Percentiles rank a stretch among this genome's conserved stretches.
phyloP scores from a whole-genome alignment of 2,113 vertebrate species.

The Indicator indicator region DNA sequence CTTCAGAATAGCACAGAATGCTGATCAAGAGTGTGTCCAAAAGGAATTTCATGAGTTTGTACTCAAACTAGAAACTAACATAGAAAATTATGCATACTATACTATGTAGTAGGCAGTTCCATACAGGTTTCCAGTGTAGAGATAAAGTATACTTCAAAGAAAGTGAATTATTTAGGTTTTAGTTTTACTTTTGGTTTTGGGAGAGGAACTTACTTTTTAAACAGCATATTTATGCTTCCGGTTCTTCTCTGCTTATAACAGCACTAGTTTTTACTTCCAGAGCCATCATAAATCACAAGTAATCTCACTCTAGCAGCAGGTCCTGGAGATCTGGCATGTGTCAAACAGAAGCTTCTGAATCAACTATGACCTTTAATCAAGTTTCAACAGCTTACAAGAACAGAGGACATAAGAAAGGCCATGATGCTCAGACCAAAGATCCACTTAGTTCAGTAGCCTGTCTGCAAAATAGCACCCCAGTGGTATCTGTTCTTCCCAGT shows the following conservation, averaged over 20 bases:
- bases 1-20: background rate
- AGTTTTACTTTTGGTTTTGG: background rate
- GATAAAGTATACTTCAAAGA: background rate
- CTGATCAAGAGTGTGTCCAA: background rate
- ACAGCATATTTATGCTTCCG: background rate
- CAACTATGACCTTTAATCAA: constrained; percentile 41
- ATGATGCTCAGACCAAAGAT: background rate
- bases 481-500: background rate
- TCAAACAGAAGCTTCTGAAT: constrained; percentile 40
- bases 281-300: background rate
- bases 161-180: background rate
- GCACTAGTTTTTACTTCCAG: background rate
- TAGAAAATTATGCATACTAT: background rate
- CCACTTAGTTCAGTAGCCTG: background rate
- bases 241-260: background rate
- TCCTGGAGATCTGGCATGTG: constrained; percentile 4
- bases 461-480: background rate
- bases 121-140: background rate
- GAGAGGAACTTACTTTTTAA: background rate
- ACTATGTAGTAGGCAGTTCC: background rate
- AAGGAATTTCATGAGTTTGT: background rate
- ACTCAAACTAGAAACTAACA: background rate
- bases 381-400: constrained; percentile 1
- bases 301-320: background rate
- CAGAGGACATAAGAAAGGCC: background rate